Percentiles rank a stretch among this genome's conserved stretches.
Evolutionary conservation across 2,888 invertebrate species (phyloP).

Genomic region (Tipula vernalis): DNA sequence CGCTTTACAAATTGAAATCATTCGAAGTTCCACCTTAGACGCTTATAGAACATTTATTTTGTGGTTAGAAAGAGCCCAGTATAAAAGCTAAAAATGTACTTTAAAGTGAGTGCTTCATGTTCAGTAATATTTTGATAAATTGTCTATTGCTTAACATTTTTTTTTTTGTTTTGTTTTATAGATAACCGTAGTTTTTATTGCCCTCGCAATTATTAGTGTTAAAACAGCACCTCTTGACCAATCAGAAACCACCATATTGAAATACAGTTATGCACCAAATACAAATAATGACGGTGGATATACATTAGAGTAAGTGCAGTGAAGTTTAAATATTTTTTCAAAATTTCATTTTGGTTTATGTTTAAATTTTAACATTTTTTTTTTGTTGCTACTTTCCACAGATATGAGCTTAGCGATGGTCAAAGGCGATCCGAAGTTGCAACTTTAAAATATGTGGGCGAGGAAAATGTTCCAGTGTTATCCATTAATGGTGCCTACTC

Average conservation of each 20-base stretch:
- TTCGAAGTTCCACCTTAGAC: not conserved
- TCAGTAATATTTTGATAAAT: too few species aligned
- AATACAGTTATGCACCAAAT: not conserved
- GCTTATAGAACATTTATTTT: not conserved
- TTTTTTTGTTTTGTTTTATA: not conserved
- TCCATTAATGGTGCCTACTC: slow-evolving; percentile 26
- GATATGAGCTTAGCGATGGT: not conserved
- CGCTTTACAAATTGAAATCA: not conserved
- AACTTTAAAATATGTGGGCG: not conserved
- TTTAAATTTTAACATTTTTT: too few species aligned
- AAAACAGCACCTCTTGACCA: not conserved
- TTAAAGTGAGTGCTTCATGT: not conserved
- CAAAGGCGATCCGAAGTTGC: not conserved
- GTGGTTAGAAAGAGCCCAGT: too few species aligned
- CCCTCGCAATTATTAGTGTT: not conserved
- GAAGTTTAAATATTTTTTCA: not conserved
- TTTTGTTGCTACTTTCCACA: not conserved
- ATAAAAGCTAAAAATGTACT: not conserved
- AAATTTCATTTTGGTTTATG: too few species aligned
- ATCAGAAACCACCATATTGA: not conserved
- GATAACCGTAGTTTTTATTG: not conserved
- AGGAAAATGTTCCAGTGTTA: not conserved
- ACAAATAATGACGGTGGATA: not conserved
- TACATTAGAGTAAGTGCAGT: not conserved
- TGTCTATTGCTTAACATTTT: not conserved